Conservation (phyloP, 2,888 invertebrate species). For the Athalia cordata region DNA sequence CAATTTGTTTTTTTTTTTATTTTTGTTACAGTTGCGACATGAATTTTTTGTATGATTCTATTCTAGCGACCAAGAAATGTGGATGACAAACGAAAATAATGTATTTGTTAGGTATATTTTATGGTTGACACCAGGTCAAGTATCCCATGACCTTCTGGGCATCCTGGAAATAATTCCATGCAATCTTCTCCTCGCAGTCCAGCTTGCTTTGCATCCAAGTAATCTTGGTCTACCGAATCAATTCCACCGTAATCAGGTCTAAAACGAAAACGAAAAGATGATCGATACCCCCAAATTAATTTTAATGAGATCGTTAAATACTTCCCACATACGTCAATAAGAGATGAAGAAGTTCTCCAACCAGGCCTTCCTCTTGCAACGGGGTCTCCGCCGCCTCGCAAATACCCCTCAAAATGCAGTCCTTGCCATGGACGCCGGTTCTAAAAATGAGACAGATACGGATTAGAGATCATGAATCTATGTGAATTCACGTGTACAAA, state of each 20-base stretch:
- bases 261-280: conserved; percentile 59
- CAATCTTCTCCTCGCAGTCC: conserved; percentile 82
- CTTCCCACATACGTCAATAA: conserved; percentile 70
- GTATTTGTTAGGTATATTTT: conserved; percentile 29
- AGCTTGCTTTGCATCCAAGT: conserved; percentile 79
- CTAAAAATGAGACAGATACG: conserved; percentile 71
- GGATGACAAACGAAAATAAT: not conserved
- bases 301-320: not conserved
- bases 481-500: not conserved
- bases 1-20: not conserved
- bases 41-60: not conserved
- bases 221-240: conserved; percentile 75
- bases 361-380: conserved; percentile 76
- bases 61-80: not conserved
- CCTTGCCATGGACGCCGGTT: conserved; percentile 79
- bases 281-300: not conserved
- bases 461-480: not conserved
- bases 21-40: not conserved
- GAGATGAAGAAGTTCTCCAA: conserved; percentile 75
- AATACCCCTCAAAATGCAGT: conserved; percentile 80
- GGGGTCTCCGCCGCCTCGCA: conserved; percentile 82
- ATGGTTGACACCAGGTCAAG: conserved; percentile 74
- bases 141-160: conserved; percentile 78
- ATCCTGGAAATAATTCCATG: conserved; percentile 77
- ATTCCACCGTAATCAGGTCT: conserved; percentile 78